phyloP scores from a whole-genome alignment of 2,888 invertebrate genomes.

The Netelia inedita region DNA sequence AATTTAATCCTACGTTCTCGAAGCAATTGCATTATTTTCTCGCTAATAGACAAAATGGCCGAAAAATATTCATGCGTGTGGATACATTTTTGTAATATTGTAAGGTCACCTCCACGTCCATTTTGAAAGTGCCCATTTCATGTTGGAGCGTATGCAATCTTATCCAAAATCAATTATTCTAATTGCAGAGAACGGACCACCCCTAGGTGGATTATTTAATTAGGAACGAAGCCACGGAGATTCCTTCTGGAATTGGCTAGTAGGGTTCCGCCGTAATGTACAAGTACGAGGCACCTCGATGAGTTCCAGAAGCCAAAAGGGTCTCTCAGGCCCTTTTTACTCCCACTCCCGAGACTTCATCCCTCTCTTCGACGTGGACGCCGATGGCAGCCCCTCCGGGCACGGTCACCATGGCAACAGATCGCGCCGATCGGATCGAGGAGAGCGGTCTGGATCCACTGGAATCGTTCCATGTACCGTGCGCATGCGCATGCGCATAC shows the following conservation, averaged over 20 bases:
- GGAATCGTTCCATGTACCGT: slow-evolving; percentile 39
- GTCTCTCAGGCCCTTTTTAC: slow-evolving; percentile 10
- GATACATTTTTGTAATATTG: neutral
- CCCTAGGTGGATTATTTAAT: slow-evolving; percentile 51
- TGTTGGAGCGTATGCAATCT: neutral
- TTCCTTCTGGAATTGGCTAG: slow-evolving; percentile 64
- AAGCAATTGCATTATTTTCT: neutral
- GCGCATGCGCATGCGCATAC: slow-evolving; percentile 51
- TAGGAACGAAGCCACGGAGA: slow-evolving; percentile 44
- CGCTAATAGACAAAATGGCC: neutral
- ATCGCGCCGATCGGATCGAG: slow-evolving; percentile 50
- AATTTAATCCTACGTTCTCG: too few species aligned
- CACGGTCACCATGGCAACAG: slow-evolving; percentile 76
- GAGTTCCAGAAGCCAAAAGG: slow-evolving; percentile 61
- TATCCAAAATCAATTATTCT: slow-evolving; percentile 44
- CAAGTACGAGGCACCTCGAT: slow-evolving; percentile 16
- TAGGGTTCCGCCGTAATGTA: slow-evolving; percentile 9
- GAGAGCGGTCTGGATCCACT: slow-evolving; percentile 47
- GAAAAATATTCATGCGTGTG: neutral
- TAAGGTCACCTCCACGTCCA: neutral
- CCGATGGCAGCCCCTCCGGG: slow-evolving; percentile 60
- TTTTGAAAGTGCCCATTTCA: slow-evolving; percentile 13
- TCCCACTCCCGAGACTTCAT: slow-evolving; percentile 35
- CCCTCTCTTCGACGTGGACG: slow-evolving; percentile 41
- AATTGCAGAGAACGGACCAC: slow-evolving; percentile 16